Base-by-base conservation (phyloP, 2,797 vertebrate genomes). In the Harpagifer antarcticus region DNA sequence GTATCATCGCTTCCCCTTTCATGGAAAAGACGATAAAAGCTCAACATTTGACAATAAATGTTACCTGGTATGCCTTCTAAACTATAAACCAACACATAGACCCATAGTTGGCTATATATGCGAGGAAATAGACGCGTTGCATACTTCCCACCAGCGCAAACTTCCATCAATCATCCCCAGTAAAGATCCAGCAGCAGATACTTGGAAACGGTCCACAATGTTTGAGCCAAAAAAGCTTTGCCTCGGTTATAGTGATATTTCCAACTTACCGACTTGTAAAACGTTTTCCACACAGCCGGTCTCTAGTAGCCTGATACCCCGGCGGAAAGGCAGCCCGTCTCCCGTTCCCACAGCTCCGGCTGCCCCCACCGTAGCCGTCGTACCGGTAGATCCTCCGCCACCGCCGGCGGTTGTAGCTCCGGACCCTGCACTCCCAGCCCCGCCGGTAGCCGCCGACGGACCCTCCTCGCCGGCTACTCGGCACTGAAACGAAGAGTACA, bases 401-500 rank as follows among this genome's bases (percentile, higher is more conserved):
- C 78, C 86, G 4, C 73, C 88, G 44, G 85, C 62, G 73, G 89
- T 83, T 19, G 92, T 76, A 52, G 92, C 87, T 82, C 92, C 93
- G 76, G 92, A 90, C 76, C 82, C 93, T 5, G 92, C 87, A 23
- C 59, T 79, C 65, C 52, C 90, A 48, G 87, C n/a, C 9, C 80
- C 89, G 13, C 63, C 56, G 68, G 85, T 63, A 17, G 93, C 91
- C 79, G 85, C 92, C 71, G 82, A 91, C 74, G 91, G 79, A 88
- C 92, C 90, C 72, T 96, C 95, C 79, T 96, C 95, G 74, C 95
- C 94, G 72, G 95, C 94, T n/a, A 95, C 95, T n/a, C 95, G 94
- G 92, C 95, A 96, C 93, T 98, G 97, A 92, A 99, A 98, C 90
- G 97, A 98, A 74, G 97, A 98, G 94, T 99, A 99, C 97, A 99